Base-by-base conservation (phyloP, 2,797 vertebrate genomes). In the Hylomyscus alleni region DNA sequence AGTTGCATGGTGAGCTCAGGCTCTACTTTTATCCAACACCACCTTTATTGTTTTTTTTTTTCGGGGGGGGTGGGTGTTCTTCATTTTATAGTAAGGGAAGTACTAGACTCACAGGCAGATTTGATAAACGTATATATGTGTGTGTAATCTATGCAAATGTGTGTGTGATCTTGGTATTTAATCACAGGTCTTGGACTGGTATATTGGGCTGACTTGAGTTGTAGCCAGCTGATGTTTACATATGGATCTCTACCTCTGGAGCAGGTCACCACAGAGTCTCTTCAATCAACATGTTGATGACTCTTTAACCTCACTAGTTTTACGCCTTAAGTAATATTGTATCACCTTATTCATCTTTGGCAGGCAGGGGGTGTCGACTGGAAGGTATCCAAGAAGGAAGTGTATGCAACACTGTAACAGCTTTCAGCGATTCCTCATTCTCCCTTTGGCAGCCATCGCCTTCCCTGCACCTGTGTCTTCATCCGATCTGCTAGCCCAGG, bases 361-460 rank as follows among this genome's bases (percentile, higher is more conserved):
- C 94, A 69, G 82, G 72, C 65, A 72, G 40, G 82, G 93, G 62
- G 92, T 95, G 95, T 96, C 75, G 88, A 81, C 44, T 96, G 95
- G 97, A 95, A 93, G 60, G 58, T 82, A 44, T 94, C 82, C 95
- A 97, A 93, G 52, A 95, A 82, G 82, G 56, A 95, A 95, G 72
- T 77, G 26, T 47, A 62, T 94, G 83, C 96, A 95, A 95, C 92
- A 90, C 47, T 34, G 24, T 52, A 94, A 90, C 26, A 69, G 88
- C 12, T 94, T 95, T 72, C 75, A 44, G 60, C 31, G 67, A 69
- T 12, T 31, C 65, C 90, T 72, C 54, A 31, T 69, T 83, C 60
- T 75, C 60, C 0, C n/a, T 69, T 77, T 86, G 95, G 67, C 85
- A 95, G 54, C 15, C 58, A 15, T 15, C n/a, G 29, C 92, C 54